phyloP scores from a whole-genome alignment of 1,140 invertebrate species.

The Bombus confusus region DNA sequence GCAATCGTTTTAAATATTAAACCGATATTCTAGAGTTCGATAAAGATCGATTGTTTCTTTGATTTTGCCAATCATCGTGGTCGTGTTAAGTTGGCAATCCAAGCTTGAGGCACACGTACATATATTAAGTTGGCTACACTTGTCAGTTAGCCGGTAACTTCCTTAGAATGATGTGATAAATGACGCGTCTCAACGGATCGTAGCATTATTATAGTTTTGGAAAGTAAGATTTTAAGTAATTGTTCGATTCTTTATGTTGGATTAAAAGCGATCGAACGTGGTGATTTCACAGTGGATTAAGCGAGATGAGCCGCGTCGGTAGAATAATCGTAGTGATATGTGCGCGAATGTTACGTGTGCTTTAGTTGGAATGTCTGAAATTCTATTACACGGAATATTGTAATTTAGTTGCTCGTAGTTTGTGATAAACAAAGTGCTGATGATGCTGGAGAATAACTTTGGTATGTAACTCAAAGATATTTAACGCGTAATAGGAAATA shows the following conservation, averaged over 20 bases:
- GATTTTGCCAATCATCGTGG: not conserved
- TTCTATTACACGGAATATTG: not conserved
- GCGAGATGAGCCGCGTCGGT: not conserved
- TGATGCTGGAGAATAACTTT: not conserved
- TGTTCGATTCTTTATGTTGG: not conserved
- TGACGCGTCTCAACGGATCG: too few relatives aligned
- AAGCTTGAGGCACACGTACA: not conserved
- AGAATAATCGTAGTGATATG: not conserved
- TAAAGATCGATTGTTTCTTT: not conserved
- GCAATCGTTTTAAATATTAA: too few relatives aligned
- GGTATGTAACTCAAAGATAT: not conserved
- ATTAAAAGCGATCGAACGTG: too few relatives aligned
- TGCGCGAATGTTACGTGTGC: not conserved
- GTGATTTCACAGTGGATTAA: not conserved
- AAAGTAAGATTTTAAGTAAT: not conserved
- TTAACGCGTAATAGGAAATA: not conserved
- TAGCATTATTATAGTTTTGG: not conserved
- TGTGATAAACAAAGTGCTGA: not conserved
- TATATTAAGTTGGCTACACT: not conserved
- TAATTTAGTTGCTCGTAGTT: not conserved
- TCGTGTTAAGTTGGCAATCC: not conserved
- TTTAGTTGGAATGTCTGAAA: not conserved
- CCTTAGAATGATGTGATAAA: too few relatives aligned
- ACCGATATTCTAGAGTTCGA: not conserved
- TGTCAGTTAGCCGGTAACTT: not conserved